These are phyloP conservation scores for Myrmecobius fasciatus DNA, from an alignment of 2,113 vertebrate genomes.

Conservation along the genomic window DNA sequence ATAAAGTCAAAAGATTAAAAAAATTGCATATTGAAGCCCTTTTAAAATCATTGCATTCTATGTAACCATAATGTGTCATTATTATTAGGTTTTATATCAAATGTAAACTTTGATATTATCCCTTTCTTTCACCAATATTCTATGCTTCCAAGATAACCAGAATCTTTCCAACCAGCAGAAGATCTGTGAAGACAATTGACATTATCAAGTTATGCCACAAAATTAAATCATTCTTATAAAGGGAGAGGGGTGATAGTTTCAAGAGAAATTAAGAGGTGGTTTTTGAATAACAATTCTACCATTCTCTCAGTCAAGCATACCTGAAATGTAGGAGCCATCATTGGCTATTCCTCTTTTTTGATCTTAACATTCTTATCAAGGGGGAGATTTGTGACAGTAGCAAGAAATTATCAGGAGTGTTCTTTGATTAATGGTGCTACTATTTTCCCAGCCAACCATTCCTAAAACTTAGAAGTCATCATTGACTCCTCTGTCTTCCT, in stretches of 20 bases:
- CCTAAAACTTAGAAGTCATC: too few relatives aligned
- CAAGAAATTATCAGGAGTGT: too few relatives aligned
- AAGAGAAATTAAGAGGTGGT: neutral
- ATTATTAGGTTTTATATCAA: neutral
- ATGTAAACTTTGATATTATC: neutral
- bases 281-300: neutral
- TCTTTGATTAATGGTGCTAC: too few relatives aligned
- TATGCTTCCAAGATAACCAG: neutral
- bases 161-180: neutral
- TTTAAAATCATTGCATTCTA: neutral
- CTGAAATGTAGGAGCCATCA: too few relatives aligned
- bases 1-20: neutral
- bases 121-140: neutral
- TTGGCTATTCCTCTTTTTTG: too few relatives aligned
- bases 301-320: too few relatives aligned
- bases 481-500: neutral
- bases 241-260: neutral
- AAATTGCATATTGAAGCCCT: neutral
- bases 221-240: slow-evolving; percentile 12
- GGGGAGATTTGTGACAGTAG: too few relatives aligned
- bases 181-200: slow-evolving; percentile 38
- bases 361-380: too few relatives aligned
- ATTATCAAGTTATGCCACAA: slow-evolving; percentile 32
- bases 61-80: neutral
- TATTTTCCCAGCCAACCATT: too few relatives aligned